Conservation (phyloP, 2,888 invertebrate genomes). For the Ceraclea dissimilis region DNA sequence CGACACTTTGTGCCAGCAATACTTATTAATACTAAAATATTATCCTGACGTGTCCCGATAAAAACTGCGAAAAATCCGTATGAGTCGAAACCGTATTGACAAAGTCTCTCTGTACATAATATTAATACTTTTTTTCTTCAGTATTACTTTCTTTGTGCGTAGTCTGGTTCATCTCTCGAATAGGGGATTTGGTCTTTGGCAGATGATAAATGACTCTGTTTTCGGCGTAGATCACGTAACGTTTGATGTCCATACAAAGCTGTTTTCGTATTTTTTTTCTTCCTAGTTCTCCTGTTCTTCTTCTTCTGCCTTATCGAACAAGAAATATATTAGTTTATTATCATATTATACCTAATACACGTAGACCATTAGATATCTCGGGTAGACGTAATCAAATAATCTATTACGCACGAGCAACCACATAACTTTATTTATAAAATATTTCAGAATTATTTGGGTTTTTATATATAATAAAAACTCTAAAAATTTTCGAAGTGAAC, state of each 20-base stretch:
- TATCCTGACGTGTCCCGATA: no score
- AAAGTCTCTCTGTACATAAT: no score
- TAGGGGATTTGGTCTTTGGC: background rate
- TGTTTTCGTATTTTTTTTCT: constrained; percentile 3
- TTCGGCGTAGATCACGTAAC: constrained; percentile 8
- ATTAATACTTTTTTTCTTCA: no score
- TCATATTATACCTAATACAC: background rate
- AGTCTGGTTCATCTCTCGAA: constrained; percentile 6
- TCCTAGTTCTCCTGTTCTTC: background rate
- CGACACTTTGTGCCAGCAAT: no score
- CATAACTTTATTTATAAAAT: no score
- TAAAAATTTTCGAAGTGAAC: no score
- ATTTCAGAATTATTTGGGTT: no score
- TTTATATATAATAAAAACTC: no score
- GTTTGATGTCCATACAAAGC: constrained; percentile 8
- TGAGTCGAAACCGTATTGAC: no score
- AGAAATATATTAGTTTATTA: constrained; percentile 3
- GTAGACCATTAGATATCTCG: background rate
- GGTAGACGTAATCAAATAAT: background rate
- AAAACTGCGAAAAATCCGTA: no score
- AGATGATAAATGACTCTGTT: constrained; percentile 7
- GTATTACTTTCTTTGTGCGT: background rate
- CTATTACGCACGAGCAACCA: background rate
- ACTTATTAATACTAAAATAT: no score
- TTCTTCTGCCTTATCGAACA: constrained; percentile 6